Conservation (phyloP, 2,797 vertebrate genomes). For the Myiotriccus ornatus region DNA sequence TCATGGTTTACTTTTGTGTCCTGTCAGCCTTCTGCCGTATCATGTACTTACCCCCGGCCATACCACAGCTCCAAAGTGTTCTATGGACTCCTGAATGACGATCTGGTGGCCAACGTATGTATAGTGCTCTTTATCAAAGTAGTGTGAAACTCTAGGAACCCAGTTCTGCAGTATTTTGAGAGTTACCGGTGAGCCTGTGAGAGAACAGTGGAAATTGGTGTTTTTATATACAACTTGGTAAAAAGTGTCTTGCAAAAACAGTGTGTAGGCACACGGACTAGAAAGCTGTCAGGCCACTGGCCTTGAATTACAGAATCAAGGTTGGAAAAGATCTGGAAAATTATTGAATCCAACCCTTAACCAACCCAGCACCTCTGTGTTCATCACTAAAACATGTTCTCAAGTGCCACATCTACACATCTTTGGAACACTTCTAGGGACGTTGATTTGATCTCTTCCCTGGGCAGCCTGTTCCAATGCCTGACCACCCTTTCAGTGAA, state of each 20-base stretch:
- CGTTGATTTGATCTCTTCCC: neutral
- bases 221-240: neutral
- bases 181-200: slow-evolving; percentile 57
- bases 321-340: neutral
- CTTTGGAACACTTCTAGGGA: neutral
- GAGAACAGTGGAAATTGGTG: neutral
- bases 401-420: neutral
- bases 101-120: slow-evolving; percentile 82
- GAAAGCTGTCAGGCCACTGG: neutral
- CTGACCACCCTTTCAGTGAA: neutral
- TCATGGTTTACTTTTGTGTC: neutral
- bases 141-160: slow-evolving; percentile 75
- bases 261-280: rapidly evolving
- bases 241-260: neutral
- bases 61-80: slow-evolving; percentile 82
- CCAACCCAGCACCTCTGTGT: neutral
- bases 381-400: neutral
- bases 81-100: slow-evolving; percentile 82
- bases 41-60: slow-evolving; percentile 86
- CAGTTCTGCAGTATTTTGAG: slow-evolving; percentile 75
- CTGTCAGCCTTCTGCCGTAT: rapidly evolving
- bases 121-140: slow-evolving; percentile 78
- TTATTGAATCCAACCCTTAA: neutral
- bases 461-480: neutral
- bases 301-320: neutral